Evolutionary conservation across 2,797 vertebrate genomes (phyloP), one percentile per base, ranked within the genome.

Genomic region (Poecilia gillii): DNA sequence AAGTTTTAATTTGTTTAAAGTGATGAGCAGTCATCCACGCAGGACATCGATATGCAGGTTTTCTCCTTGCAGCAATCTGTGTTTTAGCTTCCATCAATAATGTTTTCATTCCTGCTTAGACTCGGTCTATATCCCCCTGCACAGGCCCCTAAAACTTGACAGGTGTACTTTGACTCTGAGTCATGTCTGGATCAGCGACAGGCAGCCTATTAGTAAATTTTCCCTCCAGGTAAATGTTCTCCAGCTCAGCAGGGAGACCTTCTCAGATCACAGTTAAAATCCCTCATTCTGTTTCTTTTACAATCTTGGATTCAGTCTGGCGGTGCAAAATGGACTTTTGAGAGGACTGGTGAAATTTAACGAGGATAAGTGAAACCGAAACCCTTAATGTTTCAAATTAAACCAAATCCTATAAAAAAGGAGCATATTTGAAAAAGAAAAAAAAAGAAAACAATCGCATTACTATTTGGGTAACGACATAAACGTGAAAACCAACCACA

Each of bases 101-200:
- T 57, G 7, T 31, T 73, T 73, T 80, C 75, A 62, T 74, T 62
- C 72, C 78, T 45, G 41, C 45, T 62, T 23, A 47, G 71, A 49
- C 57, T 77, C 39, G n/a, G 28, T 57, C 46, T 72, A 71, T 68
- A 53, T 79, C 81, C 79, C 85, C 84, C 62, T 82, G 73, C 84
- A 72, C 28, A 71, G 9, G 74, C 76, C 81, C 39, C 68, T 36
- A 49, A 77, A 81, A 77, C 59, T 64, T 81, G 86, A 89, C 87
- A 89, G 75, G 84, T 87, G 74, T 53, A 82, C 83, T 80, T 82
- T 64, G 43, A 86, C 76, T 86, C 80, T 46, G 39, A 89, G 77
- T 88, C 79, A 80, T 73, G 76, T 80, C 59, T 83, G 81, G 66
- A 85, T 81, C 80, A 79, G 59, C 9, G 1, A 86, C 82, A 80